Percentiles rank a stretch among this genome's conserved stretches.
phyloP scores from a whole-genome alignment of 1,140 invertebrate genomes.

The Steinernema feltiae region DNA sequence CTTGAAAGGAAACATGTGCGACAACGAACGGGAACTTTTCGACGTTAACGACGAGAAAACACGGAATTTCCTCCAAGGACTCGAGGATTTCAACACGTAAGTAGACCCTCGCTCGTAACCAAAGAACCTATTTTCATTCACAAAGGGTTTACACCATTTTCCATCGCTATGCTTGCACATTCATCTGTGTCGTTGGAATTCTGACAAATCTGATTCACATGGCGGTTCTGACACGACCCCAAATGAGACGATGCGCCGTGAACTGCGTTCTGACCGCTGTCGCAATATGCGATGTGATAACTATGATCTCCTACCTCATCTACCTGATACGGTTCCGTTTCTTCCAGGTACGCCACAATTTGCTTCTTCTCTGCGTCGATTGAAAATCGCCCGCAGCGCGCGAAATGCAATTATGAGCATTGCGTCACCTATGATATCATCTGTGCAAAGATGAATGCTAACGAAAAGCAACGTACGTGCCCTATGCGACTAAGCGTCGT shows the following conservation, averaged over 20 bases:
- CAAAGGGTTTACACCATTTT: constrained; percentile 58
- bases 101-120: neutral
- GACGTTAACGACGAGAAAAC: constrained; percentile 16
- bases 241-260: constrained; percentile 38
- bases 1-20: neutral
- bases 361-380: too few species aligned
- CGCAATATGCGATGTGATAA: constrained; percentile 41
- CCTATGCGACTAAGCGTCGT: too few species aligned
- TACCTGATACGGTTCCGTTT: constrained; percentile 40
- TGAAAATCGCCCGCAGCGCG: neutral
- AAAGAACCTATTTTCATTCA: constrained; percentile 14
- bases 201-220: constrained; percentile 80
- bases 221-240: constrained; percentile 70
- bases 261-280: constrained; percentile 41
- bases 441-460: too few species aligned
- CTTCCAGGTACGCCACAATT: constrained; percentile 34
- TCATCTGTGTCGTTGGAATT: constrained; percentile 77
- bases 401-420: too few species aligned
- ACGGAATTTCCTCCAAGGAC: constrained; percentile 11
- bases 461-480: too few species aligned
- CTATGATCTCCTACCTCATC: constrained; percentile 38
- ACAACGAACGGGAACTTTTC: constrained; percentile 19
- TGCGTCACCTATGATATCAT: too few species aligned
- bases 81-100: constrained; percentile 19
- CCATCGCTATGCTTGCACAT: constrained; percentile 69